Conservation (phyloP, 2,888 invertebrate genomes). For the Tetanocera ferruginea region DNA sequence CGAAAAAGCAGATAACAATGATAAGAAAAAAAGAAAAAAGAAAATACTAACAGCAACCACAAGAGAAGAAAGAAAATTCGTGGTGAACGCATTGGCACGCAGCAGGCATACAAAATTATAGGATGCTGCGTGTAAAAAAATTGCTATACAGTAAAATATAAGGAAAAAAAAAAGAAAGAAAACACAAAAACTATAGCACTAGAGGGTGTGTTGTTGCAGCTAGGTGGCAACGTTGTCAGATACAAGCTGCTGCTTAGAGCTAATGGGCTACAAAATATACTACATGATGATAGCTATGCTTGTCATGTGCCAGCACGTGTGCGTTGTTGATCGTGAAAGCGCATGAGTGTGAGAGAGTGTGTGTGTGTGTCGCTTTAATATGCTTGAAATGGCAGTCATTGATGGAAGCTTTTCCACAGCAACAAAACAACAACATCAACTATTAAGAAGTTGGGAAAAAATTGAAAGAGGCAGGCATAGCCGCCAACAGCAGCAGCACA, state of each 20-base stretch:
- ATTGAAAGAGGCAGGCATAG: no score
- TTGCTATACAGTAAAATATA: background rate
- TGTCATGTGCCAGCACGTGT: background rate
- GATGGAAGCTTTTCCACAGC: background rate
- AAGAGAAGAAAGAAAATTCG: conserved; percentile 5
- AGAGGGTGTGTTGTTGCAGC: background rate
- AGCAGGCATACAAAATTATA: conserved; percentile 20
- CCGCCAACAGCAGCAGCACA: no score
- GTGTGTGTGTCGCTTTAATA: background rate
- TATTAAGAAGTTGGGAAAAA: no score
- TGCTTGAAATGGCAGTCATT: background rate
- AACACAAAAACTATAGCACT: background rate
- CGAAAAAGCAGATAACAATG: background rate
- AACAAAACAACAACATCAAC: no score
- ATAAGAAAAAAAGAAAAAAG: background rate
- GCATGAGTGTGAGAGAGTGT: background rate
- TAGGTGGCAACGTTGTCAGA: background rate
- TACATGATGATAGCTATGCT: background rate
- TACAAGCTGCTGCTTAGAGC: background rate
- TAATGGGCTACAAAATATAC: background rate
- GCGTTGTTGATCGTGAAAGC: background rate
- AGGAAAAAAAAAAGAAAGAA: background rate
- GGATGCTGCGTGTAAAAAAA: background rate
- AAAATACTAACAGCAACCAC: background rate
- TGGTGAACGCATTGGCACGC: background rate